phyloP scores from a whole-genome alignment of 2,797 vertebrate species.

The Nothura maculosa region DNA sequence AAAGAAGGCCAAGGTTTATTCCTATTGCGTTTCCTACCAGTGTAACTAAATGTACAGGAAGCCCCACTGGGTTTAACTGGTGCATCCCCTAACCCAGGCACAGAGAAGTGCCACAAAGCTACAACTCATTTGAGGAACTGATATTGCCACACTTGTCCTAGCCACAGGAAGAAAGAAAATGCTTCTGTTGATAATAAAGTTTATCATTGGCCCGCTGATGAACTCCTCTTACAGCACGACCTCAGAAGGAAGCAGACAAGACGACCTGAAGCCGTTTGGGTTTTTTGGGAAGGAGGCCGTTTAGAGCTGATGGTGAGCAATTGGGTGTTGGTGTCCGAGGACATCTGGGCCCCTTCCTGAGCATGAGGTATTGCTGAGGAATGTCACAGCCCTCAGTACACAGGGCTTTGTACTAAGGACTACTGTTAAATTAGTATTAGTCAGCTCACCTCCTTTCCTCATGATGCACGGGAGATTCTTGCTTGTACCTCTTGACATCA shows the following conservation, averaged over 20 bases:
- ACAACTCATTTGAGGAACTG: background rate
- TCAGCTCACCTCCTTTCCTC: conserved; percentile 34
- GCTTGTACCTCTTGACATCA: background rate
- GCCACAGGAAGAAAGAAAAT: conserved; percentile 39
- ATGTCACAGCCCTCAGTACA: background rate
- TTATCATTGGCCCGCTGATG: conserved; percentile 7
- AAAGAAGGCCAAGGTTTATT: background rate
- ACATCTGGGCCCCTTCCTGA: background rate
- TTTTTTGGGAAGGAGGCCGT: background rate
- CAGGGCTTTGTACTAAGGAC: background rate
- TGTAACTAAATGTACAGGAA: background rate
- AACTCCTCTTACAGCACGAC: conserved; percentile 9
- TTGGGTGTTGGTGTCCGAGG: background rate
- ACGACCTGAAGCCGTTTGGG: background rate
- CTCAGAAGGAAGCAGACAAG: conserved; percentile 48
- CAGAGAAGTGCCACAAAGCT: background rate
- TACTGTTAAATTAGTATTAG: background rate
- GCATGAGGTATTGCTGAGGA: background rate
- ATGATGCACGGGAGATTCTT: background rate
- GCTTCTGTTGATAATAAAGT: conserved; percentile 9
- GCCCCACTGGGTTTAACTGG: background rate
- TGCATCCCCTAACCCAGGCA: background rate
- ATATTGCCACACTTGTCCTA: conserved; percentile 15
- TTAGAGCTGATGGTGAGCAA: background rate
- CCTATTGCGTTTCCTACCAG: background rate